phyloP scores from a whole-genome alignment of 2,888 invertebrate species.

The Temnothorax rugatulus region DNA sequence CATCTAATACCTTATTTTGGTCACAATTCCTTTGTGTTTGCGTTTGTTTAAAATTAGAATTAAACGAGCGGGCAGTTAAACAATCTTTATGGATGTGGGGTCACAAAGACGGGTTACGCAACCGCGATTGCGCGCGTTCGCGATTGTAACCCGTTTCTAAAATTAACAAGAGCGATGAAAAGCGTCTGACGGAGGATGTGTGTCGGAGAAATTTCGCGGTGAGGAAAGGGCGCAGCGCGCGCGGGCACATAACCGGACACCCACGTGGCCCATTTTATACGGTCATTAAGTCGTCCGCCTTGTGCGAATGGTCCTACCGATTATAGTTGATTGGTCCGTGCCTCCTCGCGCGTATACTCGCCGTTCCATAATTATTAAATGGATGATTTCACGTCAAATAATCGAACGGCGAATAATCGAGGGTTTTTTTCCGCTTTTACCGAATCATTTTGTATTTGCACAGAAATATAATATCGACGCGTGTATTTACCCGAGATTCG shows the following conservation, averaged over 20 bases:
- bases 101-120: constrained; percentile 13
- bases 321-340: constrained; percentile 74
- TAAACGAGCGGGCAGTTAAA: neutral
- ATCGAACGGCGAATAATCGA: neutral
- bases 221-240: constrained; percentile 58
- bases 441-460: neutral
- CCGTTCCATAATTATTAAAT: constrained; percentile 19
- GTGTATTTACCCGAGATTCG: neutral
- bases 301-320: constrained; percentile 75
- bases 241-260: constrained; percentile 61
- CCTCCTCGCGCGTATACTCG: constrained; percentile 64
- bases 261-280: constrained; percentile 76
- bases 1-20: too few relatives aligned
- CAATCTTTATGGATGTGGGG: neutral
- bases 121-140: neutral
- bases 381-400: neutral
- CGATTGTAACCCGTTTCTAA: constrained; percentile 33
- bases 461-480: neutral
- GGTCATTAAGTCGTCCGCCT: constrained; percentile 73
- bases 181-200: constrained; percentile 19
- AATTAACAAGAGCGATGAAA: constrained; percentile 43
- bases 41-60: neutral
- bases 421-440: too few relatives aligned
- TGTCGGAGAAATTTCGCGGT: constrained; percentile 51
- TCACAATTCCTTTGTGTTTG: neutral